Evolutionary conservation across 2,888 invertebrate genomes (phyloP).

Genomic region (Tachina fera): DNA sequence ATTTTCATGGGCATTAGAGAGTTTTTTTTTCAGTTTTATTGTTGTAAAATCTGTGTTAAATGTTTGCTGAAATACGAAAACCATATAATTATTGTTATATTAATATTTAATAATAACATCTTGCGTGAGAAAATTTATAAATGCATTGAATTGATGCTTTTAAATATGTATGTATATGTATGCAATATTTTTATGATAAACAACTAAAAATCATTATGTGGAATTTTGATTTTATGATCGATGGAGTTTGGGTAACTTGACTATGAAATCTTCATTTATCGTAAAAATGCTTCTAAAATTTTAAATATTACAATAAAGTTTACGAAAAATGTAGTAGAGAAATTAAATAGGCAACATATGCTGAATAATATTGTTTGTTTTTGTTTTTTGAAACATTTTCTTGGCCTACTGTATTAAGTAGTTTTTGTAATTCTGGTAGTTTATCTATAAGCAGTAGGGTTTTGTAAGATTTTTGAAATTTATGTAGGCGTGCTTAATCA

Average conservation of each 20-base stretch:
- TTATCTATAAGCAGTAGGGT: too few species aligned
- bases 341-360: too few species aligned
- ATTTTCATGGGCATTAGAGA: constrained; percentile 7
- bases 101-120: constrained; percentile 18
- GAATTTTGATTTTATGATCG: constrained; percentile 3
- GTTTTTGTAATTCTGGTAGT: too few species aligned
- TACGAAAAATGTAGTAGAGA: background rate
- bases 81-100: constrained; percentile 55
- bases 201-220: constrained; percentile 33
- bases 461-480: too few species aligned
- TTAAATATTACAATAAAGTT: background rate
- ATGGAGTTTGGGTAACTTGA: background rate
- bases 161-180: background rate
- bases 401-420: too few species aligned
- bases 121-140: constrained; percentile 42
- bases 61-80: constrained; percentile 61
- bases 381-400: too few species aligned
- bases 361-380: too few species aligned
- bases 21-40: constrained; percentile 36
- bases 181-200: constrained; percentile 9
- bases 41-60: constrained; percentile 53
- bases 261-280: background rate
- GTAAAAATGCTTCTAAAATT: background rate
- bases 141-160: background rate
- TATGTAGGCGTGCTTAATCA: too few species aligned